Evolutionary conservation across 2,797 vertebrate species (phyloP), one percentile per base, ranked within the genome.

Genomic region (Etheostoma nigrum): DNA sequence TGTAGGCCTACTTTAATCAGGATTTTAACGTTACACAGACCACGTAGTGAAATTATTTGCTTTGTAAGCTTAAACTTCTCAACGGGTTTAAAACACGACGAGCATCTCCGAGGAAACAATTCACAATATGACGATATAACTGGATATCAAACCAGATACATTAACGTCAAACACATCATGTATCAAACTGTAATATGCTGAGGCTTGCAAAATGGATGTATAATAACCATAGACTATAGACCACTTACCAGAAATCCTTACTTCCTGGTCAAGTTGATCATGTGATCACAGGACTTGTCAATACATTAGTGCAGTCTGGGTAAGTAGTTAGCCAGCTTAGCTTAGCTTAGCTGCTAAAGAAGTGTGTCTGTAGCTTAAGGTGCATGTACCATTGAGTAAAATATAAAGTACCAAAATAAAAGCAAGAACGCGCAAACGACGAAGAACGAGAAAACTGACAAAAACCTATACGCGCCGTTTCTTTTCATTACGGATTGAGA

Each of bases 371-470:
- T 6, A 21, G 15, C 27, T 74, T 83, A 95, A 0, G 95, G 93
- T 1, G 87, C 92, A 3, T 74, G 59, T 9, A 92, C 1, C 79
- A 96, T 81, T 4, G 95, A 94, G 57, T 95, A 95, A 88, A 96
- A 90, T 21, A 95, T 79, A 42, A 95, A 92, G 76, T 88, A 92
- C 93, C 93, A 95, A 75, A 96, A 95, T 13, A 93, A 2, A 52
- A 94, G 82, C 52, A 96, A 49, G 40, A 95, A 94, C 1, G 55
- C 70, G 49, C 89, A 91, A 16, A 95, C 90, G 11, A 93, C 2
- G n/a, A 96, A 86, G 65, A 89, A 95, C 0, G 95, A 95, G 67
- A 95, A 94, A 0, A 96, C 95, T 0, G 95, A 95, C 48, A 96
- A 64, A 72, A 95, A 92, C 67, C 69, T 93, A 62, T 96, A 96